A percentile compares a stretch with the other conserved stretches of the same genome.
Evolutionary conservation across 2,888 invertebrate genomes (phyloP).

Genomic region (Drosophila formosana): DNA sequence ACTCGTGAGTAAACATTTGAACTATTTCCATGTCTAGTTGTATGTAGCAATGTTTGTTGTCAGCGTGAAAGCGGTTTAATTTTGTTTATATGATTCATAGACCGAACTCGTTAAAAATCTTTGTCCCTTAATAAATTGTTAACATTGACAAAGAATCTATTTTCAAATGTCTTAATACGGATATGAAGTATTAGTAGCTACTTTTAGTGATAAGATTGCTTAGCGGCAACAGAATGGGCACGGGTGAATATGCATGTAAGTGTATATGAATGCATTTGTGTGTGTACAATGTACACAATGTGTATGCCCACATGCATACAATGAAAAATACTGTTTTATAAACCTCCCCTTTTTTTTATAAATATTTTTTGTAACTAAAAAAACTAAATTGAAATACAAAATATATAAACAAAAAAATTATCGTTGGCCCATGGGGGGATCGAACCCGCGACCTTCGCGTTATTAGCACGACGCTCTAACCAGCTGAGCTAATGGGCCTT

Average conservation of each 20-base stretch:
- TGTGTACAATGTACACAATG: background rate
- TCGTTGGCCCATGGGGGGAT: constrained; percentile 73
- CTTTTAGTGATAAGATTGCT: constrained; percentile 26
- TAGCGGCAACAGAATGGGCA: constrained; percentile 2
- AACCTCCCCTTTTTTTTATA: background rate
- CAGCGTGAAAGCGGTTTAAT: constrained; percentile 1
- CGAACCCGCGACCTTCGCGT: constrained; percentile 78
- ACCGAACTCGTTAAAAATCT: background rate
- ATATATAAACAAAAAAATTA: constrained; percentile 5
- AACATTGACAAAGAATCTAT: constrained; percentile 3
- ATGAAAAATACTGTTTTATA: background rate
- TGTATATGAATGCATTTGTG: background rate
- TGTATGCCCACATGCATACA: background rate
- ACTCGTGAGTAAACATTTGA: constrained; percentile 64
- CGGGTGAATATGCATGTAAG: background rate
- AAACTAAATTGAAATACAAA: background rate
- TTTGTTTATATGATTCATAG: constrained; percentile 30
- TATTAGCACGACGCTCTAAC: constrained; percentile 80
- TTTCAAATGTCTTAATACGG: constrained; percentile 3
- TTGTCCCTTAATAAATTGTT: background rate
- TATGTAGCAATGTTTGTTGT: background rate
- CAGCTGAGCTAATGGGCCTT: constrained; percentile 78
- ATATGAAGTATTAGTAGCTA: constrained; percentile 2
- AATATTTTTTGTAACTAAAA: background rate
- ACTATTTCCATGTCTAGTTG: background rate